Conservation (phyloP, 2,888 invertebrate species). For the Galerucella nymphaeae region DNA sequence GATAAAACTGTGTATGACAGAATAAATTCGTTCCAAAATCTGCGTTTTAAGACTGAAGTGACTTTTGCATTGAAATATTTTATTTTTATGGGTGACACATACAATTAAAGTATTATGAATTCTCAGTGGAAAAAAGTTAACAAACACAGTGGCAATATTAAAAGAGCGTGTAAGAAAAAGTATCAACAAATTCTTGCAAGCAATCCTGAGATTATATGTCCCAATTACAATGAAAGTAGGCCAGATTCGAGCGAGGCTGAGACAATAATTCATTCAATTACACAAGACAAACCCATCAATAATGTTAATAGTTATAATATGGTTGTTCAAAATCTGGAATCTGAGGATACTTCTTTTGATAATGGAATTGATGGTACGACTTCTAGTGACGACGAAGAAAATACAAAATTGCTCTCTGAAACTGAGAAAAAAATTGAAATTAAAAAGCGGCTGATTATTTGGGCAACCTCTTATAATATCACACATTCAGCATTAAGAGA, state of each 20-base stretch:
- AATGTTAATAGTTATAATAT: slow-evolving; percentile 6
- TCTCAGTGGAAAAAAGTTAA: slow-evolving; percentile 26
- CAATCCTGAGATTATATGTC: no score
- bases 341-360: slow-evolving; percentile 15
- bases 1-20: slow-evolving; percentile 22
- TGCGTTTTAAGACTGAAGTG: neutral
- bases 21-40: slow-evolving; percentile 16
- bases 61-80: slow-evolving; percentile 23
- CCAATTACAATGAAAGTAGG: no score
- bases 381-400: slow-evolving; percentile 18
- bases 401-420: slow-evolving; percentile 20
- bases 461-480: slow-evolving; percentile 20
- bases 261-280: no score
- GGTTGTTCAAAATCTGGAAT: slow-evolving; percentile 8
- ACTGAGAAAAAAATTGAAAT: slow-evolving; percentile 23
- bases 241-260: no score
- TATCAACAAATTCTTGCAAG: neutral
- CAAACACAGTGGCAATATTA: slow-evolving; percentile 23
- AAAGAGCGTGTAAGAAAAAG: slow-evolving; percentile 20
- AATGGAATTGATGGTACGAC: slow-evolving; percentile 12
- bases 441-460: slow-evolving; percentile 6
- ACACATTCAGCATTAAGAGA: slow-evolving; percentile 20
- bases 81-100: slow-evolving; percentile 25
- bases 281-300: neutral
- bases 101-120: slow-evolving; percentile 24